Percentiles rank a stretch among this genome's conserved stretches.
Conservation (phyloP, 2,113 vertebrate genomes). For the Solea solea region DNA sequence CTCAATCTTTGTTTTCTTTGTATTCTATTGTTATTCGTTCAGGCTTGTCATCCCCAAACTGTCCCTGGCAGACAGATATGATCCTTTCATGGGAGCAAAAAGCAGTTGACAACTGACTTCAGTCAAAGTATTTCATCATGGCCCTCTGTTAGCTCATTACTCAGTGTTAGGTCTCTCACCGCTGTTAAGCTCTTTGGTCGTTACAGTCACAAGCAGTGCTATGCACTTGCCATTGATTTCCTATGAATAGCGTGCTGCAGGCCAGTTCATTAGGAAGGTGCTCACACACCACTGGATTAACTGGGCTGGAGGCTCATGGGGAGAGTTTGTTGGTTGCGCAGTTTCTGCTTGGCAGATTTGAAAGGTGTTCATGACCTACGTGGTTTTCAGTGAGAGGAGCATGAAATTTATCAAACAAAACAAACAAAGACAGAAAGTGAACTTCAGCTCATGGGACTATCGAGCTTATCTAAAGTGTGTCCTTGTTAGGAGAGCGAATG, state of each 20-base stretch:
- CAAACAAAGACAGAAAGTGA: not conserved
- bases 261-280: conserved; percentile 69
- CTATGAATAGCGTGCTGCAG: conserved; percentile 70
- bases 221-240: conserved; percentile 78
- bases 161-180: conserved; percentile 61
- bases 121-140: conserved; percentile 31
- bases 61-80: not conserved
- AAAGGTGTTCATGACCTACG: not conserved
- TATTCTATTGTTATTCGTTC: conserved; percentile 7
- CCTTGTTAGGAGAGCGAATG: not conserved
- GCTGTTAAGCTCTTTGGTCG: conserved; percentile 59
- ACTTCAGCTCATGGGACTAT: not conserved
- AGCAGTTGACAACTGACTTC: conserved; percentile 19
- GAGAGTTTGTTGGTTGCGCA: conserved; percentile 20
- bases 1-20: conserved; percentile 6
- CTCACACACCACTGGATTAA: conserved; percentile 68
- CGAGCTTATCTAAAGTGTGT: conserved; percentile 4
- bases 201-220: conserved; percentile 63
- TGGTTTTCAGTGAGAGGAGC: not conserved
- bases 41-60: not conserved
- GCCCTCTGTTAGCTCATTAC: conserved; percentile 68
- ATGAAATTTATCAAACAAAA: not conserved
- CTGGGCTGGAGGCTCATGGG: conserved; percentile 42
- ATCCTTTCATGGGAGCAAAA: not conserved
- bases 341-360: not conserved